A percentile compares a stretch with the other conserved stretches of the same genome.
phyloP scores from a whole-genome alignment of 2,113 vertebrate genomes.

The Arizona elegans region DNA sequence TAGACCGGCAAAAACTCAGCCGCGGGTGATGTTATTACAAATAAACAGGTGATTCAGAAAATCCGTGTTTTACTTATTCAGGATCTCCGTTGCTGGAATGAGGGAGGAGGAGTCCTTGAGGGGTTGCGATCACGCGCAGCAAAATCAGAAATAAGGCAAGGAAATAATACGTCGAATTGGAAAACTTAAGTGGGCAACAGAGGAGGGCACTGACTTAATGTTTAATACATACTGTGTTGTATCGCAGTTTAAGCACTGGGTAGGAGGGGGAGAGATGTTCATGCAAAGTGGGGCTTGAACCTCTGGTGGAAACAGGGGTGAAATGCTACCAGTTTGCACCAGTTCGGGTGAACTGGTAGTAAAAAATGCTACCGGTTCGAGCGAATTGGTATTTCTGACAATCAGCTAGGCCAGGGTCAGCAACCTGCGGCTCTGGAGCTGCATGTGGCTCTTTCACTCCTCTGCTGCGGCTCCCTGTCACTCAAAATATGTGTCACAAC shows the following conservation, averaged over 20 bases:
- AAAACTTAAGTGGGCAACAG: not conserved
- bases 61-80: not conserved
- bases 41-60: not conserved
- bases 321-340: no score
- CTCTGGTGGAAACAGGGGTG: not conserved
- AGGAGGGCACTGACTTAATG: not conserved
- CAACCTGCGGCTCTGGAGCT: no score
- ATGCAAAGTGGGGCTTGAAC: not conserved
- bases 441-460: no score
- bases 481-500: no score
- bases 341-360: not conserved
- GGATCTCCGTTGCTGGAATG: fast-evolving
- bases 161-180: conserved; percentile 28
- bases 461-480: no score
- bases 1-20: conserved; percentile 19
- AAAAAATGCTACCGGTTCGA: no score
- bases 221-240: no score
- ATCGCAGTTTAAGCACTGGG: not conserved
- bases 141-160: conserved; percentile 27
- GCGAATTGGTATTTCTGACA: no score
- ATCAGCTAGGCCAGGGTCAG: no score
- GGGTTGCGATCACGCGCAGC: not conserved
- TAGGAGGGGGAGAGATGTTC: not conserved
- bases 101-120: not conserved
- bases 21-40: conserved; percentile 2